Percentiles rank a stretch among this genome's conserved stretches.
These are phyloP conservation scores for Hylia prasina DNA, from an alignment of 2,113 vertebrate species.

Conservation along the genomic window DNA sequence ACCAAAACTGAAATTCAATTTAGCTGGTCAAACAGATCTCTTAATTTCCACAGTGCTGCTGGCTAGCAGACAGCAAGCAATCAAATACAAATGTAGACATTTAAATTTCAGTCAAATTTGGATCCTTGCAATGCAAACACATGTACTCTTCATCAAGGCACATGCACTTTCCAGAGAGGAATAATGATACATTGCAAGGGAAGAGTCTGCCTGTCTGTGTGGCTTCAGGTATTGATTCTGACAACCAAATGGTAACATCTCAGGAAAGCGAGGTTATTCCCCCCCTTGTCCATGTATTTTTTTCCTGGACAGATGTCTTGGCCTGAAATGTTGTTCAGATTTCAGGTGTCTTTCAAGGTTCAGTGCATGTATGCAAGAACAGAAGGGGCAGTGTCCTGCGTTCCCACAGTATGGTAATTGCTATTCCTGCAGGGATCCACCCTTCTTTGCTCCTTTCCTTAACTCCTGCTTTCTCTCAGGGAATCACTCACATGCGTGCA, in stretches of 20 bases:
- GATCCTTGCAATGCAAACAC: not conserved
- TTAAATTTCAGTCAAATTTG: not conserved
- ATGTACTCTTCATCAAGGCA: rapidly evolving
- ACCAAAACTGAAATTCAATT: not conserved
- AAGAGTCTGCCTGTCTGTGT: not conserved
- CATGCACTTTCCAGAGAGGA: not conserved
- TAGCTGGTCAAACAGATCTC: not conserved
- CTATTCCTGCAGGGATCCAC: not conserved
- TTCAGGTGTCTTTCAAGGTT: not conserved
- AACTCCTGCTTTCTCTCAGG: not conserved
- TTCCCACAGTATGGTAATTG: not conserved
- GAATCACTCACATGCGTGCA: not conserved
- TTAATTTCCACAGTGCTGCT: not conserved
- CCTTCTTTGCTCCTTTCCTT: not conserved
- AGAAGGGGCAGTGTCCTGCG: not conserved
- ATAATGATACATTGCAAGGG: not conserved
- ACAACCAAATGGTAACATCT: not conserved
- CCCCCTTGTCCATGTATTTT: not conserved
- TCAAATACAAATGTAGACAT: not conserved
- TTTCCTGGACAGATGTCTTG: not conserved
- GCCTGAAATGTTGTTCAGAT: not conserved
- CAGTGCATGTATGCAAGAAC: not conserved
- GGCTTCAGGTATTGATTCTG: not conserved
- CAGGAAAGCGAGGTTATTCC: not conserved
- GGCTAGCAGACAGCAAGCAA: not conserved